These are phyloP conservation scores for Drosophila villosipedis DNA, from an alignment of 2,888 invertebrate genomes.

Conservation along the genomic window DNA sequence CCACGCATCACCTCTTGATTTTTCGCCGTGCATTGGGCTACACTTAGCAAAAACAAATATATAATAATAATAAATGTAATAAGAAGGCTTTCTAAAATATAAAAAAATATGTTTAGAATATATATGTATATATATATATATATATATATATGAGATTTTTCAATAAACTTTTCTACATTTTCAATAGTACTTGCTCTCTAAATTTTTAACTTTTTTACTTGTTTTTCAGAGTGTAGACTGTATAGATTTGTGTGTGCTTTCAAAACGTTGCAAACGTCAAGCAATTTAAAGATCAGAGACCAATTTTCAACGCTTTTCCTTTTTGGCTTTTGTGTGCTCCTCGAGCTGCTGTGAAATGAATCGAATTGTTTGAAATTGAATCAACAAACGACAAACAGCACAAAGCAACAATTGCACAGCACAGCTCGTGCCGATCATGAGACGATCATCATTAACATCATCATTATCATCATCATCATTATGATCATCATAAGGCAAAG, in stretches of 20 bases:
- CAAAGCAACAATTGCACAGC: constrained; percentile 51
- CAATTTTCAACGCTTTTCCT: constrained; percentile 80
- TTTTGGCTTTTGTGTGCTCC: constrained; percentile 57
- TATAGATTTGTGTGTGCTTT: constrained; percentile 43
- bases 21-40: constrained; percentile 25
- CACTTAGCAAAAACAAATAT: neutral
- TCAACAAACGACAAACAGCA: constrained; percentile 43
- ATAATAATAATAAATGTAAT: neutral
- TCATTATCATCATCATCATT: constrained; percentile 25
- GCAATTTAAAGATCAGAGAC: constrained; percentile 64
- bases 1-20: constrained; percentile 67
- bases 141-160: neutral
- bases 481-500: constrained; percentile 46
- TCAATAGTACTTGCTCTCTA: neutral
- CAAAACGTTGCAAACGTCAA: constrained; percentile 35
- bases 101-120: neutral
- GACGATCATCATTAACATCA: constrained; percentile 30
- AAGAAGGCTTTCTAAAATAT: neutral
- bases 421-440: constrained; percentile 66
- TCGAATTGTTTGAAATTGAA: constrained; percentile 65
- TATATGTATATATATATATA: neutral
- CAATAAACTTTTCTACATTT: neutral
- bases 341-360: constrained; percentile 63
- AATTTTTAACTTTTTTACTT: neutral
- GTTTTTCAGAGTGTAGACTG: neutral